Conservation (phyloP, 2,888 invertebrate genomes). For the Hoplodrina ambigua region DNA sequence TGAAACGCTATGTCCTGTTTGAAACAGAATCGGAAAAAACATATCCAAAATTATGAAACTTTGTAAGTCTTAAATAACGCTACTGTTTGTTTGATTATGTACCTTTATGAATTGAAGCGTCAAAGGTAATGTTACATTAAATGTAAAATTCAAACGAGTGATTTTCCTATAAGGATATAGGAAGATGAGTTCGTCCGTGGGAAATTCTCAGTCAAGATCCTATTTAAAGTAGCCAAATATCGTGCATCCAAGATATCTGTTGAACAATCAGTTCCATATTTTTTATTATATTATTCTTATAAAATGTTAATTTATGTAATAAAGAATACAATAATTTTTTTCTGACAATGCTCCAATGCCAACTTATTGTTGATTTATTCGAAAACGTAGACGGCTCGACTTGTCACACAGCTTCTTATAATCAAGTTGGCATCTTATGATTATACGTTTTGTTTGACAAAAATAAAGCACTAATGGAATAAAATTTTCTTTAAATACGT, state of each 20-base stretch:
- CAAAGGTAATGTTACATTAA: background rate
- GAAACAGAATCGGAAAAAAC: background rate
- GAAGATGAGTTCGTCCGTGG: background rate
- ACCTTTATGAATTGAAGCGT: background rate
- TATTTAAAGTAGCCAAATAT: slow-evolving; percentile 14
- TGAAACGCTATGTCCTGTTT: slow-evolving; percentile 13
- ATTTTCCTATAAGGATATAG: slow-evolving; percentile 1
- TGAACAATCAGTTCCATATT: background rate
- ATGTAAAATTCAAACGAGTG: background rate
- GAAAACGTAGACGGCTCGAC: background rate
- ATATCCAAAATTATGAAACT: too few relatives aligned
- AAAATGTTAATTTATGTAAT: slow-evolving; percentile 10
- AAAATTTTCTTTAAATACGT: slow-evolving; percentile 1
- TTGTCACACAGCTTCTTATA: background rate
- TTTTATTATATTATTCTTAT: background rate
- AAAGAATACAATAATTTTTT: slow-evolving; percentile 5
- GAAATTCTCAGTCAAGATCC: slow-evolving; percentile 11
- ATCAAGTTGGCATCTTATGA: background rate
- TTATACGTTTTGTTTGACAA: background rate
- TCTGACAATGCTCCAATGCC: background rate
- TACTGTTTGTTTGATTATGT: background rate
- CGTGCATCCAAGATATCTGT: slow-evolving; percentile 2
- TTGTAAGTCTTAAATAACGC: background rate
- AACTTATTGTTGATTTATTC: background rate
- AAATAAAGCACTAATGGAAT: background rate